A percentile compares a stretch with the other conserved stretches of the same genome.
Conservation (phyloP, 2,888 invertebrate genomes). For the Melinopterus prodromus region DNA sequence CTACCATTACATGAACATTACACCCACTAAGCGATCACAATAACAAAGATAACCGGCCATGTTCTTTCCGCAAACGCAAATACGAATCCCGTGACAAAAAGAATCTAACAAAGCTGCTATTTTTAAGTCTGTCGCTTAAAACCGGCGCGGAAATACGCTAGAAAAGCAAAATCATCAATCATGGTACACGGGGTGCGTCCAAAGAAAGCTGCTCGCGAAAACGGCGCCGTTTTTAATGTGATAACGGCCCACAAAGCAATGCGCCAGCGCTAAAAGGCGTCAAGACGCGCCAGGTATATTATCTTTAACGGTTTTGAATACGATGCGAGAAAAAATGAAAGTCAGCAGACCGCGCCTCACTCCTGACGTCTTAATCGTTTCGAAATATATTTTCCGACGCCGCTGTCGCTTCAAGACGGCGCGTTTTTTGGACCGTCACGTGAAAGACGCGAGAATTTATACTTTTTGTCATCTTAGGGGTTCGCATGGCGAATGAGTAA, state of each 20-base stretch:
- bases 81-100: neutral
- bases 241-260: neutral
- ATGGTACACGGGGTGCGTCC: neutral
- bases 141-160: neutral
- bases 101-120: neutral
- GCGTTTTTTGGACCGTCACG: neutral
- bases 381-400: neutral
- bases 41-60: neutral
- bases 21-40: too few relatives aligned
- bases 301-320: neutral
- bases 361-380: neutral
- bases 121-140: neutral
- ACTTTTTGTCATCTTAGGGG: neutral
- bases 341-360: neutral
- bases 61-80: neutral
- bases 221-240: neutral
- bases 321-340: neutral
- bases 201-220: neutral
- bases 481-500: neutral
- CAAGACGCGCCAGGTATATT: neutral
- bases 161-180: constrained; percentile 4
- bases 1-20: too few relatives aligned
- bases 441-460: neutral
- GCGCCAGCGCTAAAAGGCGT: neutral
- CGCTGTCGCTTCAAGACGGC: neutral